Evolutionary conservation across 2,888 invertebrate genomes (phyloP).

Genomic region (Eupelmus urozonus): DNA sequence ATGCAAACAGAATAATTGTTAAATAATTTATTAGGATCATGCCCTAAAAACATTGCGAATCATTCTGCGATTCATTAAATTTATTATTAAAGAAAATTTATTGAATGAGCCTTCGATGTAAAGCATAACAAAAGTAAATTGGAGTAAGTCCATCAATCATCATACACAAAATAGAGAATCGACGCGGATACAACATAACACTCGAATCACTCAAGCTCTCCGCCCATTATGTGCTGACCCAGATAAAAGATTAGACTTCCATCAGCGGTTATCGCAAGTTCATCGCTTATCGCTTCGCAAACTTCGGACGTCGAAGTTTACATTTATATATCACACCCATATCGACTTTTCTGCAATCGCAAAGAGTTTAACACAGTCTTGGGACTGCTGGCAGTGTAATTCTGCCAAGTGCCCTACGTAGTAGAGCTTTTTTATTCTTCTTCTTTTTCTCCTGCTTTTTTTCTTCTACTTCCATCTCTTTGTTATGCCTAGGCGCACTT

Average conservation of each 20-base stretch:
- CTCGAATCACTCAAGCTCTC: constrained; percentile 38
- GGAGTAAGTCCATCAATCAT: neutral
- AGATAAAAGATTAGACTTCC: constrained; percentile 1
- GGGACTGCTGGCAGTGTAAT: constrained; percentile 52
- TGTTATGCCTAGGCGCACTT: constrained; percentile 44
- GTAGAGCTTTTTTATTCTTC: constrained; percentile 27
- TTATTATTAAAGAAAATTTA: constrained; percentile 19
- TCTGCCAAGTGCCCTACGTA: constrained; percentile 46
- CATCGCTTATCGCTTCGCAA: constrained; percentile 3
- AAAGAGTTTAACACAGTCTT: constrained; percentile 31
- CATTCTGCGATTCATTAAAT: neutral
- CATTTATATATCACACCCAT: constrained; percentile 31
- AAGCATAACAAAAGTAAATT: neutral
- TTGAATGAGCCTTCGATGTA: neutral
- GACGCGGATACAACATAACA: constrained; percentile 17
- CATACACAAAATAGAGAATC: neutral
- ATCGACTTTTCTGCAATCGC: constrained; percentile 16
- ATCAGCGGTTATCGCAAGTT: constrained; percentile 30
- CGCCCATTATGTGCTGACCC: neutral
- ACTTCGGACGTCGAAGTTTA: constrained; percentile 19
- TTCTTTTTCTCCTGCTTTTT: constrained; percentile 4
- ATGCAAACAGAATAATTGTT: neutral
- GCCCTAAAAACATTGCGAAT: no score
- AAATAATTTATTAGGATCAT: constrained; percentile 16
- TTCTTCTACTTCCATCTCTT: neutral